These are phyloP conservation scores for Dromaius novaehollandiae DNA, from an alignment of 2,113 vertebrate species.

Conservation along the genomic window DNA sequence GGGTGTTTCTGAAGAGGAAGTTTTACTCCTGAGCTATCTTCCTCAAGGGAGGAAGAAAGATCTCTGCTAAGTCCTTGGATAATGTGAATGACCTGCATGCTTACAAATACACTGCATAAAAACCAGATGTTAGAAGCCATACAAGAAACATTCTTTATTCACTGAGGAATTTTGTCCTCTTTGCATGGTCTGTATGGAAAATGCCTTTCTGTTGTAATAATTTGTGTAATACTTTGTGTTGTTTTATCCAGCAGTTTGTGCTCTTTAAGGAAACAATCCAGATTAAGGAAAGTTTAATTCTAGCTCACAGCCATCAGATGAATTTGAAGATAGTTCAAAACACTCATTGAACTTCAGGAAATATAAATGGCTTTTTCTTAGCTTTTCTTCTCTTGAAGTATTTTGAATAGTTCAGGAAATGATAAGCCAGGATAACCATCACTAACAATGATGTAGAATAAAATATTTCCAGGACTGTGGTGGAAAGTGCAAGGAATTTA, in stretches of 20 bases:
- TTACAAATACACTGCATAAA: not conserved
- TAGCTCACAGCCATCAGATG: not conserved
- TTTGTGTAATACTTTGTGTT: not conserved
- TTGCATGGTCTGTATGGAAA: not conserved
- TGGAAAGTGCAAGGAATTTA: not conserved
- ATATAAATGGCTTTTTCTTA: not conserved
- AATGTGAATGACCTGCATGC: not conserved
- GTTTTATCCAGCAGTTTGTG: not conserved
- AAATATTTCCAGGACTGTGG: not conserved
- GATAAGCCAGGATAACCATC: not conserved
- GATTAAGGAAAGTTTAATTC: slow-evolving; percentile 20
- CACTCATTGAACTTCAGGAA: not conserved
- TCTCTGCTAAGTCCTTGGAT: not conserved
- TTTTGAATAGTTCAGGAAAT: not conserved
- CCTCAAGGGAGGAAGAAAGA: not conserved
- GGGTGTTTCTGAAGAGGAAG: not conserved
- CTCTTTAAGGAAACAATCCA: not conserved
- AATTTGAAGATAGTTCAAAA: not conserved
- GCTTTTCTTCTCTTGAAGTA: not conserved
- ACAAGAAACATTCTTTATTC: accelerated
- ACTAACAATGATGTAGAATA: not conserved
- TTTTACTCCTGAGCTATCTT: not conserved
- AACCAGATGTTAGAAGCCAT: not conserved
- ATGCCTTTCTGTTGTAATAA: not conserved
- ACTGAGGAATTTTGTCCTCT: not conserved